A percentile compares a stretch with the other conserved stretches of the same genome.
Evolutionary conservation across 2,113 vertebrate genomes (phyloP).

Genomic region (Dasyornis broadbenti): DNA sequence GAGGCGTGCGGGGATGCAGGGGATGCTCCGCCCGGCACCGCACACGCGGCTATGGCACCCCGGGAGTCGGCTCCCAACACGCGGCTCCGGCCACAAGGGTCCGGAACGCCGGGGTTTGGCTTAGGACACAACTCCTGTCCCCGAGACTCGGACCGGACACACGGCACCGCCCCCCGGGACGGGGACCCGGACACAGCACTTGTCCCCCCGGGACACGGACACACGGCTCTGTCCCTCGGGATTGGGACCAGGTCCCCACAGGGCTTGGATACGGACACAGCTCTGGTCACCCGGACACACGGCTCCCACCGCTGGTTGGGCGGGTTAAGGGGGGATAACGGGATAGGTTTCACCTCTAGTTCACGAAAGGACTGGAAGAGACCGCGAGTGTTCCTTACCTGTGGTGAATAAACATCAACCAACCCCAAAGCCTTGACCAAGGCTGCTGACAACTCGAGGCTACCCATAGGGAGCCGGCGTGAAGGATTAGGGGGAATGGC

Average conservation of each 20-base stretch:
- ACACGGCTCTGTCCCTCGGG: neutral
- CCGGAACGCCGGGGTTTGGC: accelerated
- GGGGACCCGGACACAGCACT: neutral
- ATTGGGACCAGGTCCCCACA: neutral
- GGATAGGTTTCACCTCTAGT: accelerated
- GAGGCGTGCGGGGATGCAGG: neutral
- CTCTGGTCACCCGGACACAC: neutral
- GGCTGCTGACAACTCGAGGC: accelerated
- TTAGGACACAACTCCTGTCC: neutral
- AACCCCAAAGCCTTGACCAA: neutral
- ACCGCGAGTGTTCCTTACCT: accelerated
- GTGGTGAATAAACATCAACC: neutral
- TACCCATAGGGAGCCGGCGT: accelerated
- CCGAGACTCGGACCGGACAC: neutral
- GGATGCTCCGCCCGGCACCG: too few relatives aligned
- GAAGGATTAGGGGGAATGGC: accelerated
- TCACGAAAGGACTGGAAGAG: neutral
- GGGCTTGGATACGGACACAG: too few relatives aligned
- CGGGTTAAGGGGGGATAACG: accelerated
- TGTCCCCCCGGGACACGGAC: neutral
- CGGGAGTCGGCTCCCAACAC: neutral
- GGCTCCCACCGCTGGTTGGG: accelerated
- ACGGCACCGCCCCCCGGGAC: too few relatives aligned
- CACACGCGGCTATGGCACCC: accelerated
- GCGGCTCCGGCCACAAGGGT: neutral